A percentile compares a stretch with the other conserved stretches of the same genome.
These are phyloP conservation scores for Nephrotoma guestfalica DNA, from an alignment of 2,888 invertebrate genomes.

Conservation along the genomic window DNA sequence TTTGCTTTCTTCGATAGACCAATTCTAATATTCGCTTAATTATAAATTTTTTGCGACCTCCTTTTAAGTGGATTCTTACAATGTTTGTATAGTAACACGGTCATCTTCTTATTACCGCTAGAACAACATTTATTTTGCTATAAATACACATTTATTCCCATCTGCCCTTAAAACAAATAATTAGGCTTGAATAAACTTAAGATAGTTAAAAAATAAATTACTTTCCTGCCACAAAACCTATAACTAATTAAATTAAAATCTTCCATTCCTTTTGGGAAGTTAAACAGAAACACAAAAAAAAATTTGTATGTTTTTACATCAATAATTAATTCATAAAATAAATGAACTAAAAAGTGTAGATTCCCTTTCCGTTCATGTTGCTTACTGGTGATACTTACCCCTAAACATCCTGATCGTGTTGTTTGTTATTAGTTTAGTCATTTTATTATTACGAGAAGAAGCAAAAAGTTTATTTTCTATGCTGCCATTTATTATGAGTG, in stretches of 20 bases:
- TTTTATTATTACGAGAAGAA: background rate
- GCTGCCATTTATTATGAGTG: background rate
- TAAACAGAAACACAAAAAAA: background rate
- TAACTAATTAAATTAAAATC: background rate
- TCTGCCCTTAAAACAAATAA: background rate
- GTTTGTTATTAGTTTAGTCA: background rate
- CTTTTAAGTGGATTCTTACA: background rate
- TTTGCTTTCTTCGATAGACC: too few species aligned
- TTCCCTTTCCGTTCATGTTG: background rate
- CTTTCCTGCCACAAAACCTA: background rate
- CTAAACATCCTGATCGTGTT: background rate
- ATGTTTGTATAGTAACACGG: background rate
- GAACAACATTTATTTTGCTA: background rate
- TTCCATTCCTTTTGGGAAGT: background rate
- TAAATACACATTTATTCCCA: background rate
- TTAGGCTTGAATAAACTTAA: background rate
- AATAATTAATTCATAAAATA: background rate
- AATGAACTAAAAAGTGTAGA: background rate
- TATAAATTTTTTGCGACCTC: background rate
- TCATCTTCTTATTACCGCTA: background rate
- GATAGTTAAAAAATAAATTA: background rate
- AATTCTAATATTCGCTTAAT: background rate
- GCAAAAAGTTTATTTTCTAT: background rate
- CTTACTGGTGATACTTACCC: background rate
- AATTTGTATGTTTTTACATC: background rate